Evolutionary conservation across 2,888 invertebrate species (phyloP), one percentile per base, ranked within the genome.

Genomic region (Elegia similella): DNA sequence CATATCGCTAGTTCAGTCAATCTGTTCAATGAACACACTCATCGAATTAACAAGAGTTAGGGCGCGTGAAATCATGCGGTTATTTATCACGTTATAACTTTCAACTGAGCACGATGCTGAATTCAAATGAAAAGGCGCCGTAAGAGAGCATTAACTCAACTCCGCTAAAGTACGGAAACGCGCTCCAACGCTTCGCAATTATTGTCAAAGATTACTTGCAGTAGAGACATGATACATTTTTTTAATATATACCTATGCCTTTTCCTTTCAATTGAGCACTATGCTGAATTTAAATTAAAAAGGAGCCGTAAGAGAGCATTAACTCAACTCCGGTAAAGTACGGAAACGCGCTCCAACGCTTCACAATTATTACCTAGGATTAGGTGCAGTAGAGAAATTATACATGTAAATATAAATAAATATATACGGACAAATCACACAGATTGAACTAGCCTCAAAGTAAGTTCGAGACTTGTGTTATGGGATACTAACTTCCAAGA

Each of bases 111-210:
- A 75, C 75, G 80, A 75, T 76, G 80, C 80, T 84, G 74, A 78
- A 82, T 86, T 76, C 78, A 78, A 86, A 84, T 84, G 85, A 87
- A 86, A 82, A 81, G 81, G 73, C 80, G 66, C 64, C 60, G 74
- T 73, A 78, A 79, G 75, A 76, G 80, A 80, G 76, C 77, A 79
- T 84, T 84, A 79, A 85, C 78, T 82, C 79, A 72, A 75, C 80
- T 79, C 71, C 63, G 72, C 66, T 70, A 72, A 80, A 81, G 80
- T 78, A 78, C 72, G 80, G 76, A 82, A 81, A 74, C 72, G 69
- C 80, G 82, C 77, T 77, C 70, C 73, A 66, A 72, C 84, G 82
- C 80, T 67, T 70, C 72, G 65, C 73, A 80, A 78, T 84, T 78
- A 75, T 78, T 77, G 75, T 68, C 84, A 85, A 80, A 84, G 83